Base-by-base conservation (phyloP, 2,888 invertebrate genomes). In the Platynereis dumerilii region DNA sequence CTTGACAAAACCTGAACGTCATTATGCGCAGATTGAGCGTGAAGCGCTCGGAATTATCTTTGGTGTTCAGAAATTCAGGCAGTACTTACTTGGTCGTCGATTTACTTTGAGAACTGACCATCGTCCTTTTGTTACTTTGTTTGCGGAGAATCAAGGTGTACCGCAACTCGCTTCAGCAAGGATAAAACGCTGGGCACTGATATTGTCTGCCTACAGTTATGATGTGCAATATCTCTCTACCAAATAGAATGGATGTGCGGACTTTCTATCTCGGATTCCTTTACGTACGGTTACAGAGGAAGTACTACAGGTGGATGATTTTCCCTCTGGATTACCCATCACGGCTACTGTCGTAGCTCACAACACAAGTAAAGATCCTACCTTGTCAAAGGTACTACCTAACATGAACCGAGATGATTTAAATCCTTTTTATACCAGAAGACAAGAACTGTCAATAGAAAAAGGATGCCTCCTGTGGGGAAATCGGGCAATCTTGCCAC, bases 401-500 rank as follows among this genome's bases (percentile, higher is more conserved):
- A n/a, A 7, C 34, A n/a, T 28, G n/a, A 22, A 29, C 15, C 20
- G 20, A n/a, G 12, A 28, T n/a, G 58, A 26, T 12, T 17, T 29
- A 5, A 39, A 34, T 2, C 58, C 39, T 20, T 39, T n/a, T n/a
- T 39, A 29, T 2, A 22, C n/a, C 2, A 27, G 39, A 5, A 27
- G 54, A 12, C 28, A 48, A 22, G 71, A 71, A 59, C 53, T 72
- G 2, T 42, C 52, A 17, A 53, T 64, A 2, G 53, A 71, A 7
- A 26, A 67, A 24, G 54, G 64, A 2, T 67, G 64, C 34, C n/a
- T 72, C 2, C 22, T 69, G 29, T 70, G 68, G 68, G 70, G 69
- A 10, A 45, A 56, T 28, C 45, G 69, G 1, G 71, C 75, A 1
- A 27, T 74, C 20, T 58, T 75, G 24, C 72, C 72, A 2, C 15